Evolutionary conservation across 2,888 invertebrate genomes (phyloP).

Genomic region (Lasioglossum oenotherae): DNA sequence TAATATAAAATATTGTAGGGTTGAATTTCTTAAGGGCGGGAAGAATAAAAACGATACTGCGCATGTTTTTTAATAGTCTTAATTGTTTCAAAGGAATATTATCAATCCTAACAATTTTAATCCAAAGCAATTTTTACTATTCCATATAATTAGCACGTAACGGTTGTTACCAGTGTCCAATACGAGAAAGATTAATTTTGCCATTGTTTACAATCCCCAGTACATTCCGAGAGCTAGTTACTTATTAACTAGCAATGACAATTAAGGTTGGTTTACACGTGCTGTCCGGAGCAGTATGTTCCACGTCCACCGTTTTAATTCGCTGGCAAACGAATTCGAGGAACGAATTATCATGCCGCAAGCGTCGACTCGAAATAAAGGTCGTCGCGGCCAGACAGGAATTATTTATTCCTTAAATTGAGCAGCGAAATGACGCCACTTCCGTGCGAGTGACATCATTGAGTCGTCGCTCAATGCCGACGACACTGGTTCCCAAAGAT

Average conservation of each 20-base stretch:
- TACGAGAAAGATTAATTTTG: not conserved
- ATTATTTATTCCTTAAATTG: constrained; percentile 66
- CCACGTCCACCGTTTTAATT: not conserved
- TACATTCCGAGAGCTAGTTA: too few species aligned
- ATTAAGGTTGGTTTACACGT: not conserved
- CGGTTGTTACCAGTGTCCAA: too few species aligned
- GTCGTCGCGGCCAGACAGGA: constrained; percentile 51
- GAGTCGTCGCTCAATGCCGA: constrained; percentile 66
- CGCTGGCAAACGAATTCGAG: not conserved
- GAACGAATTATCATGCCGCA: constrained; percentile 37
- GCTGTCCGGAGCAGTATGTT: not conserved
- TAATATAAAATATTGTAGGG: too few species aligned
- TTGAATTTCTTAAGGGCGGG: too few species aligned
- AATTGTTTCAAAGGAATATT: too few species aligned
- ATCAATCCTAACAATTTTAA: too few species aligned
- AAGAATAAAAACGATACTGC: too few species aligned
- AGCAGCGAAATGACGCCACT: constrained; percentile 71
- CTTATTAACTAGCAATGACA: not conserved
- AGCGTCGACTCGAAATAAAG: constrained; percentile 58
- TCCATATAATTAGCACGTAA: too few species aligned
- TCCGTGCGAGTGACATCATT: constrained; percentile 71
- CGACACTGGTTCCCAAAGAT: constrained; percentile 14
- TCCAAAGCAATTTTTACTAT: too few species aligned
- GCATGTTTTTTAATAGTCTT: too few species aligned
- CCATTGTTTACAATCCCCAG: not conserved